Base-by-base conservation (phyloP, 2,113 vertebrate species). In the Furnarius figulus region DNA sequence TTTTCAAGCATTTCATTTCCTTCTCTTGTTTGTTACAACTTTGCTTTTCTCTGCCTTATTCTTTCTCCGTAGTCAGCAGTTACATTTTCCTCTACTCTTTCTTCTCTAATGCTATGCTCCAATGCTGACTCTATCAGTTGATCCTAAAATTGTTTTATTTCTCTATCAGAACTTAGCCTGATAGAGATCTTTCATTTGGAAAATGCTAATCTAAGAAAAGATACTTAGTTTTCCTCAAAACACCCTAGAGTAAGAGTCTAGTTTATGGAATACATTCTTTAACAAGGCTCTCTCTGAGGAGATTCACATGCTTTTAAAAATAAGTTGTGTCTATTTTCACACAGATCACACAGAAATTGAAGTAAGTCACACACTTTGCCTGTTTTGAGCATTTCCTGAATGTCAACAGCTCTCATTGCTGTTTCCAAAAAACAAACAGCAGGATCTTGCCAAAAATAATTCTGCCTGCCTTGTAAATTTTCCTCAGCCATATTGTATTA, bases 291-390 rank as follows among this genome's bases (percentile, higher is more conserved):
- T 90, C 85, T 90, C 55, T 55, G 46, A 95, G 72, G 83, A 97
- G 68, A 89, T 77, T 83, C 83, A 95, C 79, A 63, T 80, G 79
- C 42, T 89, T 93, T 90, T 81, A 90, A 81, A 95, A 96, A 95
- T 90, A 96, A 88, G 63, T 85, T 44, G 50, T 50, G 59, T 63
- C 72, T 74, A 55, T 89, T 59, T 93, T 95, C 86, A 92, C 87
- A 84, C 58, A 93, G 56, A 88, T 88, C 80, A 87, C 89, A 90
- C 44, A 94, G 58, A 85, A 90, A 84, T 3, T 83, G 28, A 90
- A 93, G 37, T 47, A 65, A 94, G 72, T 90, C 65, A 86, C 82
- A 94, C 44, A 77, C 63, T 93, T 93, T 70, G 47, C 62, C 89
- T 35, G 28, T 88, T 95, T 77, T 63, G 39, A 92, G 55, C 35